phyloP scores from a whole-genome alignment of 2,113 vertebrate species.

The Tonatia bakeri region DNA sequence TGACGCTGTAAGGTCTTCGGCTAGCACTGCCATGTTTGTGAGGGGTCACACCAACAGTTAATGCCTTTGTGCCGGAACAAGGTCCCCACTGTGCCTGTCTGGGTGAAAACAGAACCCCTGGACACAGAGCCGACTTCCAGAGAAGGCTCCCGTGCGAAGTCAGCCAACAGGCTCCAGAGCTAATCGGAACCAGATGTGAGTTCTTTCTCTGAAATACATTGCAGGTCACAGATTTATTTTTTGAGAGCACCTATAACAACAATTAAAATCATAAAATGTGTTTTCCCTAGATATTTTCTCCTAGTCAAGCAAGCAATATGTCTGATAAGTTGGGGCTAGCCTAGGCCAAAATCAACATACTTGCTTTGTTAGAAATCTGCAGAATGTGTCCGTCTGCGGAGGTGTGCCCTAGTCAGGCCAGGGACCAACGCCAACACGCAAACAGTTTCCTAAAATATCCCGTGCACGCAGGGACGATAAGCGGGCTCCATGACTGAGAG shows the following conservation, averaged over 20 bases:
- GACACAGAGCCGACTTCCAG: constrained; percentile 22
- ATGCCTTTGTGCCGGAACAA: constrained; percentile 62
- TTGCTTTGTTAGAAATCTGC: constrained; percentile 69
- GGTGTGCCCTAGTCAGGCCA: constrained; percentile 57
- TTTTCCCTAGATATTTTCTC: constrained; percentile 71
- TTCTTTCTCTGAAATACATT: constrained; percentile 69
- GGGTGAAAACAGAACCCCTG: constrained; percentile 54
- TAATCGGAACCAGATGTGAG: constrained; percentile 72
- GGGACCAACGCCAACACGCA: constrained; percentile 49
- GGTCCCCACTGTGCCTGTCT: constrained; percentile 57
- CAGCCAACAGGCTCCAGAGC: constrained; percentile 59
- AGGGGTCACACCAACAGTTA: constrained; percentile 63
- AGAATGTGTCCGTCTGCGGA: constrained; percentile 71
- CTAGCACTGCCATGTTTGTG: neutral
- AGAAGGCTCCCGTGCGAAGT: constrained; percentile 53
- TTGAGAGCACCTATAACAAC: constrained; percentile 70
- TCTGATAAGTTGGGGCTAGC: constrained; percentile 59
- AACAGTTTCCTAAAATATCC: constrained; percentile 71
- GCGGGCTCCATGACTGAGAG: constrained; percentile 44
- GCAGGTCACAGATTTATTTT: constrained; percentile 66
- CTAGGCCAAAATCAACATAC: constrained; percentile 65
- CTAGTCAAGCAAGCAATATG: constrained; percentile 46
- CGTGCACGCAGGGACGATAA: constrained; percentile 43
- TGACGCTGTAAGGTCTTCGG: neutral
- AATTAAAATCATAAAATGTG: constrained; percentile 67